Evolutionary conservation across 2,797 vertebrate species (phyloP).

Genomic region (Enteromius mattozi): DNA sequence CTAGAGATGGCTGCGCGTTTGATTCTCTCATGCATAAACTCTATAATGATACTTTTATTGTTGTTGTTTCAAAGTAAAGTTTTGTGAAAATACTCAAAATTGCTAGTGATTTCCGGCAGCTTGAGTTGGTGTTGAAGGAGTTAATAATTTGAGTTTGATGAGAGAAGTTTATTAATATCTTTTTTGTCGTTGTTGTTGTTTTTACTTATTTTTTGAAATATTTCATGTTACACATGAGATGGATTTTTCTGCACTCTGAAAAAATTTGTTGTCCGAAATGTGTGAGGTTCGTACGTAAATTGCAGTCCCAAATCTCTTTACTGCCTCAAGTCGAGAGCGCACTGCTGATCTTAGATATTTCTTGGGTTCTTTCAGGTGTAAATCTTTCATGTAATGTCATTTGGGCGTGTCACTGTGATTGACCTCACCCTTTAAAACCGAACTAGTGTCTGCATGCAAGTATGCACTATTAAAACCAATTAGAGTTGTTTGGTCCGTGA

Average conservation of each 20-base stretch:
- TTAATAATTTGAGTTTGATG: too few species aligned
- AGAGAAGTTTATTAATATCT: too few species aligned
- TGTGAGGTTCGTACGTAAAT: background rate
- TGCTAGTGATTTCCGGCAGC: background rate
- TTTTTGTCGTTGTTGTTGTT: too few species aligned
- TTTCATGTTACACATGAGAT: background rate
- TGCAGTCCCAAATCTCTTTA: background rate
- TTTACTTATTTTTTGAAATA: too few species aligned
- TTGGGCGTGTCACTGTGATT: slow-evolving; percentile 14
- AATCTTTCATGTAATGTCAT: background rate
- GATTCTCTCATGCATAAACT: background rate
- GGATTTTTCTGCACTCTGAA: background rate
- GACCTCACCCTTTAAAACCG: slow-evolving; percentile 15
- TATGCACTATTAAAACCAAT: background rate
- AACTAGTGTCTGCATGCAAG: background rate
- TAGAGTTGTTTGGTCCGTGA: background rate
- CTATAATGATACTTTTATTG: background rate
- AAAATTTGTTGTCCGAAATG: background rate
- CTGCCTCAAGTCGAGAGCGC: background rate
- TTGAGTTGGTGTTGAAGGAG: background rate
- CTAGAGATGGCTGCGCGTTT: background rate
- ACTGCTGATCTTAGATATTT: background rate
- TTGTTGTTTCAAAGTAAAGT: background rate
- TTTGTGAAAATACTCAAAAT: background rate
- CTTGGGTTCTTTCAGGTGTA: background rate